phyloP scores from a whole-genome alignment of 2,888 invertebrate species.

The Coelopa pilipes region DNA sequence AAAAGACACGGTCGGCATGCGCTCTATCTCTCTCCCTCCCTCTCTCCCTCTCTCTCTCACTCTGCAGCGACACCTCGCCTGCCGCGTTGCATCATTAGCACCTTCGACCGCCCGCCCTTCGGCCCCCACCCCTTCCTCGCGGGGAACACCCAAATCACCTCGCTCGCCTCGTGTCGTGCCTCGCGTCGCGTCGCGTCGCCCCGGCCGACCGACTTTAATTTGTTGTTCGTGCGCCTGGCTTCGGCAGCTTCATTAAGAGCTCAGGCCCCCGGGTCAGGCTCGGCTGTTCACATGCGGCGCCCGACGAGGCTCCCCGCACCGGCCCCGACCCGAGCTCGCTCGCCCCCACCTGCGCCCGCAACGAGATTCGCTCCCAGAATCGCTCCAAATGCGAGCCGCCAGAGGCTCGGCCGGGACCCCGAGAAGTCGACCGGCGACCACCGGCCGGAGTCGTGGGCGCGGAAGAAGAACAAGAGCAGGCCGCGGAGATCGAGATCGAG shows the following conservation, averaged over 20 bases:
- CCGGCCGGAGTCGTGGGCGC: too few species aligned
- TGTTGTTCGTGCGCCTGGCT: constrained; percentile 56
- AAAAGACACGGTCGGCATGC: background rate
- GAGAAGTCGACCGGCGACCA: too few species aligned
- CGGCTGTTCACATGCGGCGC: background rate
- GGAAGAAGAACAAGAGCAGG: too few species aligned
- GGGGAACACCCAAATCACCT: constrained; percentile 42
- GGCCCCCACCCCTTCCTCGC: constrained; percentile 1
- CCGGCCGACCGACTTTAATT: constrained; percentile 44
- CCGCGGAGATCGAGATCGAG: too few species aligned
- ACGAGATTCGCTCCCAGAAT: background rate
- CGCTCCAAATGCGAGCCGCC: constrained; percentile 5
- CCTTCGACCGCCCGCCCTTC: background rate
- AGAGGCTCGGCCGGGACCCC: background rate
- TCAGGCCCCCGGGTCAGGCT: constrained; percentile 43
- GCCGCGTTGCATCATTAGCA: too few species aligned
- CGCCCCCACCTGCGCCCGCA: too few species aligned
- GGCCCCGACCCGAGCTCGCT: too few species aligned
- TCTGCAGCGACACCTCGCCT: background rate
- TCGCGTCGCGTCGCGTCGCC: too few species aligned
- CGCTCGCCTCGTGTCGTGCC: constrained; percentile 44
- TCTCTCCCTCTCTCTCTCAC: background rate
- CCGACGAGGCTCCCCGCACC: background rate
- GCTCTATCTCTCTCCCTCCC: constrained; percentile 1
- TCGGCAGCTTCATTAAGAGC: constrained; percentile 48